phyloP scores from a whole-genome alignment of 2,113 vertebrate species.

The Hassar affinis region DNA sequence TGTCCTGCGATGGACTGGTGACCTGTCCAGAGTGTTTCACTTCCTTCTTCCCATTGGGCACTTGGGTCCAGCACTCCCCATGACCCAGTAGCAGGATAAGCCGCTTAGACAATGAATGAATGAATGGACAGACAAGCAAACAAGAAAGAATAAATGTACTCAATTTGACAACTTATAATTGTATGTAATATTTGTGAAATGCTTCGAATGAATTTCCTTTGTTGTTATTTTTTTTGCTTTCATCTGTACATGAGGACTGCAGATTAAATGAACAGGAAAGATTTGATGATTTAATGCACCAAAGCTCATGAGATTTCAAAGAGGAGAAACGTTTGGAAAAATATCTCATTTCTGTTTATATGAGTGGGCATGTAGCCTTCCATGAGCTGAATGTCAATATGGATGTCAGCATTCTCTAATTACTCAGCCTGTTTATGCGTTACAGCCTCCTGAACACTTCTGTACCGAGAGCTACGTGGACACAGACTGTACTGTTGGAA shows the following conservation, averaged over 20 bases:
- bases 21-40: too few relatives aligned
- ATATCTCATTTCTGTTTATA: not conserved
- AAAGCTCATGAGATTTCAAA: not conserved
- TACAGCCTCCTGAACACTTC: not conserved
- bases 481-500: conserved; percentile 10
- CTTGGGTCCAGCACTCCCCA: too few relatives aligned
- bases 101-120: too few relatives aligned
- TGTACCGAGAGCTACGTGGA: not conserved
- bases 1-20: not conserved
- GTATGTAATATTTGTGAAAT: not conserved
- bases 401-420: conserved; percentile 20
- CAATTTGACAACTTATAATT: not conserved
- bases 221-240: not conserved
- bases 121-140: too few relatives aligned
- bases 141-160: too few relatives aligned
- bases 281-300: conserved; percentile 2
- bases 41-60: too few relatives aligned
- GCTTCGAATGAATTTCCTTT: not conserved
- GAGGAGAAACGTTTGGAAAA: not conserved
- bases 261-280: not conserved
- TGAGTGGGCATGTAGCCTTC: conserved; percentile 2
- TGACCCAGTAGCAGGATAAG: not conserved
- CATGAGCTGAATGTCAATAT: conserved; percentile 16
- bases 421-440: conserved; percentile 19
- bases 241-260: not conserved